These are phyloP conservation scores for Leptoclinus maculatus DNA, from an alignment of 2,797 vertebrate species.

Conservation along the genomic window DNA sequence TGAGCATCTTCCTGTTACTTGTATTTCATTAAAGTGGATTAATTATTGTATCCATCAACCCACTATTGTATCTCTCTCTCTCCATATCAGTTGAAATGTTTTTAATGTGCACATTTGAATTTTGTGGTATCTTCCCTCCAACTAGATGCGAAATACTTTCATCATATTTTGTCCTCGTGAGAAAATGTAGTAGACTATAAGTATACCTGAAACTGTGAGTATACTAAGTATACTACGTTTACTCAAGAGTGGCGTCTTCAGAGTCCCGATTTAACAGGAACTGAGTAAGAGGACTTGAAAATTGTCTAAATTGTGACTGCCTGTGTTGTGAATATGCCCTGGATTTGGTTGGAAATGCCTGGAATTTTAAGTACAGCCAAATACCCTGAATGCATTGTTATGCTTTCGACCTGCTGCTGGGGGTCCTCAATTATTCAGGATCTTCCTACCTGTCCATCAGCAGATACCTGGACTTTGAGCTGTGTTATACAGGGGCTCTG, in stretches of 20 bases:
- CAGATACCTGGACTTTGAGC: slow-evolving; percentile 47
- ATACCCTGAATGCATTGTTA: slow-evolving; percentile 69
- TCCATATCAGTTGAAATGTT: neutral
- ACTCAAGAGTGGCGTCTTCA: slow-evolving; percentile 70
- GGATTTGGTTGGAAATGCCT: slow-evolving; percentile 35
- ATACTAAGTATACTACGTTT: slow-evolving; percentile 89
- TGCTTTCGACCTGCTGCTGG: slow-evolving; percentile 58
- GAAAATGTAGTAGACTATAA: slow-evolving; percentile 87
- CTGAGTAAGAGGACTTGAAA: slow-evolving; percentile 8
- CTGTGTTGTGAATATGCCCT: slow-evolving; percentile 18
- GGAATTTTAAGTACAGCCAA: slow-evolving; percentile 58
- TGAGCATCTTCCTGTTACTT: neutral
- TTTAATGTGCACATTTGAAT: neutral
- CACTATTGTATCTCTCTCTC: neutral
- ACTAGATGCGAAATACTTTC: slow-evolving; percentile 8
- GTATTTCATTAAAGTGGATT: neutral
- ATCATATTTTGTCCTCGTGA: slow-evolving; percentile 62
- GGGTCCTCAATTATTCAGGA: slow-evolving; percentile 72
- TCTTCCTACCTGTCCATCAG: slow-evolving; percentile 63
- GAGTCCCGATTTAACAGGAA: slow-evolving; percentile 5
- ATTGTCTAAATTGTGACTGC: slow-evolving; percentile 1
- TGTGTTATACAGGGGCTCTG: slow-evolving; percentile 26
- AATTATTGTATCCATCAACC: neutral
- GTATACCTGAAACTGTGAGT: slow-evolving; percentile 80
- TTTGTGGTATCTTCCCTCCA: neutral